Conservation (phyloP, 2,888 invertebrate genomes). For the Podabrus alpinus region DNA sequence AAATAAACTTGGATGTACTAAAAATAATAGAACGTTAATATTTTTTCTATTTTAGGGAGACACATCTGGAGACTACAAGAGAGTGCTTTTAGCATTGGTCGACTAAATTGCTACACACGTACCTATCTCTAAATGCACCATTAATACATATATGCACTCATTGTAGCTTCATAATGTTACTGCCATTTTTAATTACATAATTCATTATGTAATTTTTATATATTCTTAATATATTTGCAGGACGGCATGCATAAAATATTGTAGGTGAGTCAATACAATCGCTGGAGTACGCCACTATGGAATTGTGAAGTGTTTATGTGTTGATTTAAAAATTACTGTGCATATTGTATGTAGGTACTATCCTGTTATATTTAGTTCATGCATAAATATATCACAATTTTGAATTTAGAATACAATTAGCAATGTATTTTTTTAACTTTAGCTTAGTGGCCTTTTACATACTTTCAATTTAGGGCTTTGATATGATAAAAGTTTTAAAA, state of each 20-base stretch:
- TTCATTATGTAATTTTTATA: conserved; percentile 25
- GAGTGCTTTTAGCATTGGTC: conserved; percentile 83
- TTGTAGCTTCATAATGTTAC: conserved; percentile 45
- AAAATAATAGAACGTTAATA: conserved; percentile 6
- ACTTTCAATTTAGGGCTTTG: conserved; percentile 36
- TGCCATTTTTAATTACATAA: conserved; percentile 39
- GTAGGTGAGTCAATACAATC: conserved; percentile 63
- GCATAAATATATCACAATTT: neutral
- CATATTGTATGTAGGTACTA: neutral
- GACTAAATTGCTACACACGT: conserved; percentile 57
- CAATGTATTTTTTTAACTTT: conserved; percentile 25
- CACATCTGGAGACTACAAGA: conserved; percentile 92
- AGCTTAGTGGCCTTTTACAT: conserved; percentile 45
- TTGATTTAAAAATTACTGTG: conserved; percentile 11
- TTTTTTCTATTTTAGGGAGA: conserved; percentile 74
- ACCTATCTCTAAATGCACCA: conserved; percentile 40
- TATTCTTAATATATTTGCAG: conserved; percentile 61
- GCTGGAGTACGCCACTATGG: conserved; percentile 43
- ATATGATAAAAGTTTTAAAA: conserved; percentile 32
- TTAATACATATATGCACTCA: conserved; percentile 31
- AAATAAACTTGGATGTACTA: conserved; percentile 39
- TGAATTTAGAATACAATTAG: neutral
- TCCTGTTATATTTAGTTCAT: neutral
- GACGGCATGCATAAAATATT: conserved; percentile 68
- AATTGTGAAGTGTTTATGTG: conserved; percentile 6